phyloP scores from a whole-genome alignment of 2,113 vertebrate genomes.

The Coracopsis vasa region DNA sequence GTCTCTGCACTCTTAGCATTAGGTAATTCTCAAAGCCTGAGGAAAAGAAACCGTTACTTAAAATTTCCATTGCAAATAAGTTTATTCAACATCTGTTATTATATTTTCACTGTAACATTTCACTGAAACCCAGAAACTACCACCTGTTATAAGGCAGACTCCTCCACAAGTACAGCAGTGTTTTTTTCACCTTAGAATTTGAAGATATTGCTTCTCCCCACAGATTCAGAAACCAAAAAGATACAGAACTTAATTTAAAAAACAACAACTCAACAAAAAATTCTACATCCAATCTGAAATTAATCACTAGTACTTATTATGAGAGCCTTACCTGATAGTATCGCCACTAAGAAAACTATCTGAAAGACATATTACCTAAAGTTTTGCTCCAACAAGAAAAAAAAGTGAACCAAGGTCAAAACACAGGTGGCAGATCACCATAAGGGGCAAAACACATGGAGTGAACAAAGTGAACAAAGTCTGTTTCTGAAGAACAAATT shows the following conservation, averaged over 20 bases:
- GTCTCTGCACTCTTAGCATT: not conserved
- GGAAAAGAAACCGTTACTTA: not conserved
- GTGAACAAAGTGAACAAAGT: rapidly evolving
- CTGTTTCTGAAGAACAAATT: not conserved
- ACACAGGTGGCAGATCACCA: not conserved
- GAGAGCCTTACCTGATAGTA: not conserved
- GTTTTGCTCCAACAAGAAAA: not conserved
- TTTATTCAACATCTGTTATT: not conserved
- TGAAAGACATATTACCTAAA: not conserved
- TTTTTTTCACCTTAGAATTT: not conserved
- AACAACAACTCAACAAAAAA: not conserved
- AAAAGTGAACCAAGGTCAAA: not conserved
- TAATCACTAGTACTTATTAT: not conserved
- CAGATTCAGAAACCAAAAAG: not conserved
- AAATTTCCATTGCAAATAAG: not conserved
- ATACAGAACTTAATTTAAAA: not conserved
- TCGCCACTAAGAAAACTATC: rapidly evolving
- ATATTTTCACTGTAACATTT: not conserved
- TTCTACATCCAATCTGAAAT: not conserved
- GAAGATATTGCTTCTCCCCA: not conserved
- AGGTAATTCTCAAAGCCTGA: not conserved
- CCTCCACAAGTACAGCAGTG: not conserved
- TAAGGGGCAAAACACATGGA: not conserved
- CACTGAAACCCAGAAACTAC: not conserved
- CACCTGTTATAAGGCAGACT: not conserved